Conservation (phyloP, 1,140 invertebrate species). For the Bombus waltoni region DNA sequence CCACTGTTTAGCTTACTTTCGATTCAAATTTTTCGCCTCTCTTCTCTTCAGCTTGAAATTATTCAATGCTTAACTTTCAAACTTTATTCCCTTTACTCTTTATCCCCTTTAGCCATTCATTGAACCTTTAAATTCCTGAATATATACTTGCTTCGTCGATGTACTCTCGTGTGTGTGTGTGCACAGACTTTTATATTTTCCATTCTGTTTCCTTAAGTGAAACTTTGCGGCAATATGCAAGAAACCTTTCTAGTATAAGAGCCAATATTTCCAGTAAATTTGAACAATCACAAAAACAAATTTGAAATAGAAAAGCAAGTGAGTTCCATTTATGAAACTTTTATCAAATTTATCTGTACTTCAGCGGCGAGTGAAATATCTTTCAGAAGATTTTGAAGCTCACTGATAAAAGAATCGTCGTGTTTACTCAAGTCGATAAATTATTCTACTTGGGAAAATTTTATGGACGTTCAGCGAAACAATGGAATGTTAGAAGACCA, state of each 20-base stretch:
- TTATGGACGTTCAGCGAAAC: neutral
- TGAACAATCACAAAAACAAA: neutral
- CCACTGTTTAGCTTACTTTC: neutral
- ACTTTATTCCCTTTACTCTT: neutral
- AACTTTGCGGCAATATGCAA: neutral
- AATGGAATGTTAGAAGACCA: neutral
- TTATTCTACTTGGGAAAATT: neutral
- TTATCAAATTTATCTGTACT: neutral
- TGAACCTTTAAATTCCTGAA: slow-evolving; percentile 16
- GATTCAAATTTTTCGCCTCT: neutral
- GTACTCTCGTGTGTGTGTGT: neutral
- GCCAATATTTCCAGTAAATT: neutral
- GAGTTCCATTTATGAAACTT: neutral
- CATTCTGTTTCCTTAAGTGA: neutral
- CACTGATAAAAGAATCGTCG: no score
- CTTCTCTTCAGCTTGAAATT: neutral
- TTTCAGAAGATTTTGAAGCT: neutral
- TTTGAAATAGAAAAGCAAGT: neutral
- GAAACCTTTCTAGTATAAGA: neutral
- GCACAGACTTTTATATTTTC: neutral
- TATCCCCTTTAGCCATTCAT: neutral
- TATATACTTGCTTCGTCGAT: neutral
- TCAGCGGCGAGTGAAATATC: neutral
- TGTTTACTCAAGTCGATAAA: neutral
- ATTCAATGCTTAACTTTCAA: neutral